These are phyloP conservation scores for Camponotus fellah DNA, from an alignment of 2,888 invertebrate genomes.

Conservation along the genomic window DNA sequence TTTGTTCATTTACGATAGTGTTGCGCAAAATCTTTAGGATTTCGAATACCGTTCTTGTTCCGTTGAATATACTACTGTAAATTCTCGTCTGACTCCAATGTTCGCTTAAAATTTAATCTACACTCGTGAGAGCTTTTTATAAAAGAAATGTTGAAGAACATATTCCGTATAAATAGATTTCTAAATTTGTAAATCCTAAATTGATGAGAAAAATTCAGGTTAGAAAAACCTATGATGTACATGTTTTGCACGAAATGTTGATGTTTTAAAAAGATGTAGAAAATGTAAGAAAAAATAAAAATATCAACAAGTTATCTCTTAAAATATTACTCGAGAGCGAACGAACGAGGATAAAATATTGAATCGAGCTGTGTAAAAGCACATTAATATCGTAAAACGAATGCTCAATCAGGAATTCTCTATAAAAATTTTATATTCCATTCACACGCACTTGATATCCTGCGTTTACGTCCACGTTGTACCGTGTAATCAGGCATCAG, in stretches of 20 bases:
- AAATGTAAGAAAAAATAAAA: not conserved
- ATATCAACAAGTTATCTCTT: not conserved
- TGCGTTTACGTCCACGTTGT: conserved; percentile 53
- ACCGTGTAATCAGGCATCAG: conserved; percentile 63
- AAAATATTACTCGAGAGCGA: conserved; percentile 5
- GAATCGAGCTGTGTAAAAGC: conserved; percentile 7
- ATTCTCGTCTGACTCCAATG: not conserved
- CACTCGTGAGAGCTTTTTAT: not conserved
- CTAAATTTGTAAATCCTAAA: not conserved
- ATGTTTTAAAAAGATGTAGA: not conserved
- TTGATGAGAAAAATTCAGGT: not conserved
- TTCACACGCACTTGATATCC: conserved; percentile 53
- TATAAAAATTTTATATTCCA: conserved; percentile 71
- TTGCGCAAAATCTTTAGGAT: conserved; percentile 4
- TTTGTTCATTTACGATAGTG: conserved; percentile 8
- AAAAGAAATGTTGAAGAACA: not conserved
- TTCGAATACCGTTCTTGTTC: not conserved
- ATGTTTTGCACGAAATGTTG: not conserved
- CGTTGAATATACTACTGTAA: not conserved
- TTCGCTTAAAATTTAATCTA: not conserved
- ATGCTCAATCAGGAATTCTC: conserved; percentile 69
- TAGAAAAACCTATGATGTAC: not conserved
- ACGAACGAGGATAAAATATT: conserved; percentile 28
- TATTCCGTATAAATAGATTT: not conserved
- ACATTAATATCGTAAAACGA: conserved; percentile 71